Evolutionary conservation across 2,797 vertebrate species (phyloP).

Genomic region (Odontamblyopus lacepedii): DNA sequence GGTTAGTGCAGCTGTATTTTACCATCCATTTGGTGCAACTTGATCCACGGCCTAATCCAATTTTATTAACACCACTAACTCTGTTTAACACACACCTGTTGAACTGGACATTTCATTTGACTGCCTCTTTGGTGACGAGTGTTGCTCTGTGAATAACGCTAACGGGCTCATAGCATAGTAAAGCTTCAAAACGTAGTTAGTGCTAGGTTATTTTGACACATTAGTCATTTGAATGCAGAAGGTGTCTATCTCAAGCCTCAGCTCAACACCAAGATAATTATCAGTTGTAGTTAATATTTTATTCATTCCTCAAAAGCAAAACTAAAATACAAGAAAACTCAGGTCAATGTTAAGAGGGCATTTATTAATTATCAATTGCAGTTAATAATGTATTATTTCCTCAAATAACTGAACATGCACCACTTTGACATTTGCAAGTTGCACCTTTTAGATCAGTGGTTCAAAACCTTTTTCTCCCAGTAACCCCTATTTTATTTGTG

Average conservation of each 20-base stretch:
- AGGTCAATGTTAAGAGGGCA: too few species aligned
- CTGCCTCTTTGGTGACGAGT: slow-evolving; percentile 31
- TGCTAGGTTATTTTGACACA: neutral
- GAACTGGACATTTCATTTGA: slow-evolving; percentile 26
- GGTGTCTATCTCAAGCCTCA: neutral
- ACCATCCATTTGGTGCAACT: slow-evolving; percentile 33
- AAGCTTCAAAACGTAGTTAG: neutral
- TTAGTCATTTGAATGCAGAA: neutral
- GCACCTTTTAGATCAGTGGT: too few species aligned
- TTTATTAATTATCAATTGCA: too few species aligned
- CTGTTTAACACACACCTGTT: slow-evolving; percentile 33
- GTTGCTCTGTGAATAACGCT: slow-evolving; percentile 26
- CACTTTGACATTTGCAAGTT: too few species aligned
- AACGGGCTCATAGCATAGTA: slow-evolving; percentile 1
- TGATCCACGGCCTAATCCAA: slow-evolving; percentile 28
- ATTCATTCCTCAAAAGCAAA: slow-evolving; percentile 13
- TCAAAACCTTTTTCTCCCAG: too few species aligned
- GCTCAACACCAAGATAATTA: neutral
- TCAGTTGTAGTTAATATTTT: slow-evolving; percentile 17
- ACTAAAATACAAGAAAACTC: neutral
- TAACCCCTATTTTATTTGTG: too few species aligned
- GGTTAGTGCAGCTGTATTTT: slow-evolving; percentile 7
- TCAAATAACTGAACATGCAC: too few species aligned
- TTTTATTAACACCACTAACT: slow-evolving; percentile 42
- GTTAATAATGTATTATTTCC: too few species aligned